Percentiles rank a stretch among this genome's conserved stretches.
These are phyloP conservation scores for Calliopum simillimum DNA, from an alignment of 2,888 invertebrate species.

Conservation along the genomic window DNA sequence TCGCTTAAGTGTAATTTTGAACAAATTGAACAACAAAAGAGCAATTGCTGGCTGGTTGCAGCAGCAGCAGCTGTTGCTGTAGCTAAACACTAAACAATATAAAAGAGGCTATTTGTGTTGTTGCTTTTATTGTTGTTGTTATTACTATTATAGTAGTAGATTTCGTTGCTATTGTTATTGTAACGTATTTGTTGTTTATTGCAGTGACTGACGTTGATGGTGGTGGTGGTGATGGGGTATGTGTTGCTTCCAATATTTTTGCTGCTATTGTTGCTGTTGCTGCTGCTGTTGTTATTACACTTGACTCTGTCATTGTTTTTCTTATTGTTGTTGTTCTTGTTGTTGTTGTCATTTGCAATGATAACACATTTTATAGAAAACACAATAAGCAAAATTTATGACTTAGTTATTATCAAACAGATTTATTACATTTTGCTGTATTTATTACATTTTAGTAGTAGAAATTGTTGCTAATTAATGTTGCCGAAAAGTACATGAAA, in stretches of 20 bases:
- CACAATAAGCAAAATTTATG: background rate
- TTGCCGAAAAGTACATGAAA: too few relatives aligned
- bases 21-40: conserved; percentile 3
- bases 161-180: conserved; percentile 49
- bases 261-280: background rate
- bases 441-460: too few relatives aligned
- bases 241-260: background rate
- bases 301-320: background rate
- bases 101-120: conserved; percentile 16
- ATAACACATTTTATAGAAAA: background rate
- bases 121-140: conserved; percentile 19
- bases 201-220: conserved; percentile 21
- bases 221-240: background rate
- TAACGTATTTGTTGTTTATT: conserved; percentile 21
- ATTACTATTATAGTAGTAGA: conserved; percentile 47
- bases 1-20: conserved; percentile 49
- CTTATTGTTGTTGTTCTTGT: background rate
- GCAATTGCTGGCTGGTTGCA: too few relatives aligned
- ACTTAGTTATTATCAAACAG: too few relatives aligned
- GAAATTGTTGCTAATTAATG: too few relatives aligned
- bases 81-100: background rate
- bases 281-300: background rate
- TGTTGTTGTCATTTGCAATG: background rate
- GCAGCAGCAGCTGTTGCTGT: conserved; percentile 21
- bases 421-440: too few relatives aligned